phyloP scores from a whole-genome alignment of 1,140 invertebrate genomes.

The Drosophila arizonae region DNA sequence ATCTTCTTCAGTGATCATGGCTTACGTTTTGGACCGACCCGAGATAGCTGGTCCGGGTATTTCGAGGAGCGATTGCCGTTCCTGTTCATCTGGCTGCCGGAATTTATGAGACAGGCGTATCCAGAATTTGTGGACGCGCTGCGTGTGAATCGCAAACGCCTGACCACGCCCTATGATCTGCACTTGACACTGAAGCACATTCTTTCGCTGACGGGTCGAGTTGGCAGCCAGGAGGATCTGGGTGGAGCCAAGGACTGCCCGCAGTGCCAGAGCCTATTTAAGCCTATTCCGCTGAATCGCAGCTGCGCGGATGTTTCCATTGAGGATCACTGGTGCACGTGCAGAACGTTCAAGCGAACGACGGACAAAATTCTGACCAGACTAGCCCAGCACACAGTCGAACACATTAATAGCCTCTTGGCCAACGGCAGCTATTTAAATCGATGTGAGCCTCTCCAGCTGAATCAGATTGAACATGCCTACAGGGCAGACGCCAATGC shows the following conservation, averaged over 20 bases:
- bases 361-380: too few relatives aligned
- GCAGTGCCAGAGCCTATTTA: constrained; percentile 87
- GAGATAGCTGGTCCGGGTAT: constrained; percentile 88
- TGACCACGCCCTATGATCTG: constrained; percentile 94
- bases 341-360: constrained; percentile 61
- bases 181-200: constrained; percentile 86
- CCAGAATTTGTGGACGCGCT: constrained; percentile 87
- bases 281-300: constrained; percentile 85
- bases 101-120: constrained; percentile 87
- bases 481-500: constrained; percentile 48
- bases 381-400: too few relatives aligned
- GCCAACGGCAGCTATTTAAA: too few relatives aligned
- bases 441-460: neutral
- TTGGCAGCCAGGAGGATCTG: constrained; percentile 76
- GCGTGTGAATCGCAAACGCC: constrained; percentile 87
- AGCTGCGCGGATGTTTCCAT: constrained; percentile 89
- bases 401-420: too few relatives aligned
- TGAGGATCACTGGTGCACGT: constrained; percentile 90
- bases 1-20: constrained; percentile 97
- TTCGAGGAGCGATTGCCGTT: constrained; percentile 95
- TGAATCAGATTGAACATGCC: constrained; percentile 8
- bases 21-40: constrained; percentile 91
- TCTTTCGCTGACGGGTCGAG: constrained; percentile 81
- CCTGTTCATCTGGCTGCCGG: constrained; percentile 90
- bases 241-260: constrained; percentile 83